Base-by-base conservation (phyloP, 2,888 invertebrate species). In the Andrena praecox region DNA sequence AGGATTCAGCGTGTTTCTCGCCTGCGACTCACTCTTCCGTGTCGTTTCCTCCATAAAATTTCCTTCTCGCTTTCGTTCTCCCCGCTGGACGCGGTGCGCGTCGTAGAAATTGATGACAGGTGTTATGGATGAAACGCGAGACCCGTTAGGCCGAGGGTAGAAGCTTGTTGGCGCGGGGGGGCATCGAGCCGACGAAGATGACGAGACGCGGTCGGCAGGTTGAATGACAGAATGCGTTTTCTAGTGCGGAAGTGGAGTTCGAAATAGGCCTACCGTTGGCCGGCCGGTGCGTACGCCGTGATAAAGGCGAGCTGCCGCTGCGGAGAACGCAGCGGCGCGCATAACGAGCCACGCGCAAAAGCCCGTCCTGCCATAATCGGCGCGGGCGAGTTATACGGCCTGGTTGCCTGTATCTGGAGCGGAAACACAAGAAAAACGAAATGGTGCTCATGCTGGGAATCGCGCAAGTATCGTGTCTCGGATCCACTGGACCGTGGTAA, bases 381-480 rank as follows among this genome's bases (percentile, higher is more conserved):
- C 80, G 81, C 87, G 77, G 81, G 87, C 86, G 85, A 88, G 89
- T 86, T 85, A 85, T 84, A 90, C 90, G 90, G 91, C 90, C 92
- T 91, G 92, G 90, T 91, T 90, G 92, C 77, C 90, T 91, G 91
- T 92, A 93, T 92, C 92, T 93, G 91, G 93, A 92, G 91, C 93
- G 93, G 93, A 93, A 93, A 91, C 90, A 87, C 85, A 89, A 91
- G 92, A 91, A 93, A 93, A 93, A 93, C 90, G 87, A 92, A 90
- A 91, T 56, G 84, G 78, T 72, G 71, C 82, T 66, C 77, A 48
- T 77, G 77, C 72, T 73, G 80, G 66, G 82, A 86, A 79, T 82
- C 85, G 79, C 73, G 70, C 64, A 74, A 52, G 69, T 29, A 66
- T 82, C 74, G 80, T 82, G 81, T 77, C 35, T 24, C 52, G 33